These are phyloP conservation scores for Drosophila ezoana DNA, from an alignment of 2,888 invertebrate species.

Conservation along the genomic window DNA sequence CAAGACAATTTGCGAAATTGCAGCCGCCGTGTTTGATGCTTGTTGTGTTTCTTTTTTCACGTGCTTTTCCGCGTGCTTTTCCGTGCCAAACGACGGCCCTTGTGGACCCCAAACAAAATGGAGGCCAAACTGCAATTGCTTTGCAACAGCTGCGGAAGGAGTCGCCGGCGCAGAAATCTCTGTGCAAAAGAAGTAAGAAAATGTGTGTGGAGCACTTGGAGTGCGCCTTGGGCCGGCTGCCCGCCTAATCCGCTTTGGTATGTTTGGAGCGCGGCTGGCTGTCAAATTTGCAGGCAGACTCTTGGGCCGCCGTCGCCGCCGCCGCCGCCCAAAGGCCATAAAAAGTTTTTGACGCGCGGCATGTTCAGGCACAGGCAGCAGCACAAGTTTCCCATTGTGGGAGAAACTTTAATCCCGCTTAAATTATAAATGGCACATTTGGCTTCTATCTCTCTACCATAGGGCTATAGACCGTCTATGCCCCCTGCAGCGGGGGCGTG, in stretches of 20 bases:
- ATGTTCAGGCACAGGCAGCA: slow-evolving; percentile 53
- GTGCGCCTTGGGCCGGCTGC: slow-evolving; percentile 49
- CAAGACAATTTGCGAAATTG: slow-evolving; percentile 76
- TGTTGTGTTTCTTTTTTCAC: slow-evolving; percentile 26
- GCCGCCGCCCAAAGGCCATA: slow-evolving; percentile 41
- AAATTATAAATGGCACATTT: slow-evolving; percentile 79
- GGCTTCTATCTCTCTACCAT: slow-evolving; percentile 47
- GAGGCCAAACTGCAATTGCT: slow-evolving; percentile 59
- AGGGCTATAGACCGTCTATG: slow-evolving; percentile 7
- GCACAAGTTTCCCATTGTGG: slow-evolving; percentile 71
- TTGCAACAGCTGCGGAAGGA: slow-evolving; percentile 17
- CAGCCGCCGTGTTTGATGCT: slow-evolving; percentile 42
- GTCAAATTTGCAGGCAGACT: slow-evolving; percentile 76
- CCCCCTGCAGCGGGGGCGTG: slow-evolving; percentile 3
- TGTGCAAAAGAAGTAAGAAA: slow-evolving; percentile 9
- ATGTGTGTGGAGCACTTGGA: slow-evolving; percentile 41
- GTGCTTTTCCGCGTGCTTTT: slow-evolving; percentile 43
- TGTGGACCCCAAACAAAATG: slow-evolving; percentile 50
- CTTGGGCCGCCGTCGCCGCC: slow-evolving; percentile 26
- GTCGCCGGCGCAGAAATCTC: slow-evolving; percentile 21
- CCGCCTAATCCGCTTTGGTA: slow-evolving; percentile 77
- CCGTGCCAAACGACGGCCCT: slow-evolving; percentile 29
- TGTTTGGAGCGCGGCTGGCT: slow-evolving; percentile 67
- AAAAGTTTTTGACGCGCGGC: slow-evolving; percentile 74
- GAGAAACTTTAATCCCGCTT: slow-evolving; percentile 75